These are phyloP conservation scores for Dermochelys coriacea DNA, from an alignment of 2,797 vertebrate genomes.

Conservation along the genomic window DNA sequence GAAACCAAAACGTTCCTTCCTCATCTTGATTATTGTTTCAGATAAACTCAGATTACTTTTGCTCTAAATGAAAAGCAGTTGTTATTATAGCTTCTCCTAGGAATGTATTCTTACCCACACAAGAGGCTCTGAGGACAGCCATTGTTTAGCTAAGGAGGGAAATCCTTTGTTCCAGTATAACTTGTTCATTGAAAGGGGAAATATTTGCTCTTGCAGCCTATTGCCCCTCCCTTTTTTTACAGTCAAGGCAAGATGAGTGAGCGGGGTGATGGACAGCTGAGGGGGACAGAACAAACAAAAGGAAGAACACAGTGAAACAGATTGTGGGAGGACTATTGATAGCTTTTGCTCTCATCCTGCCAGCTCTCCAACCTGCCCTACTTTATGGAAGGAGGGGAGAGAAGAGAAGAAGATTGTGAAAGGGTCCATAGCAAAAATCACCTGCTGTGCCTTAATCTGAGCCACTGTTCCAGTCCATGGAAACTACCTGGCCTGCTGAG, in stretches of 20 bases:
- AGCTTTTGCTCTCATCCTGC: accelerated
- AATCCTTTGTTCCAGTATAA: background rate
- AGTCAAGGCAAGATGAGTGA: background rate
- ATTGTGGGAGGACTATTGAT: background rate
- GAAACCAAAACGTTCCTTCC: background rate
- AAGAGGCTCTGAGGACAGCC: background rate
- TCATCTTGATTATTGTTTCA: background rate
- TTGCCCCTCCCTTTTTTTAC: background rate
- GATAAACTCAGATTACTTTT: background rate
- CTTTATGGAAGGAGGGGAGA: background rate
- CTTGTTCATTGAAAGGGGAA: background rate
- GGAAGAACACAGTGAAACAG: background rate
- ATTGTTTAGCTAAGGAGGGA: background rate
- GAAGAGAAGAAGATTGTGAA: background rate
- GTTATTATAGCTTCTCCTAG: background rate
- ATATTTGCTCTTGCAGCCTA: background rate
- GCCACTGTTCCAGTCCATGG: background rate
- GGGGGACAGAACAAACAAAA: background rate
- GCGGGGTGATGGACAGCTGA: background rate
- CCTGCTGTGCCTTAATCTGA: background rate
- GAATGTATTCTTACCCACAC: background rate
- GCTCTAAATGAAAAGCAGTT: background rate
- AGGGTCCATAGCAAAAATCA: background rate
- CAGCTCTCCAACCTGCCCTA: background rate
- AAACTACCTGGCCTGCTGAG: background rate